Percentiles rank a stretch among this genome's conserved stretches.
Evolutionary conservation across 2,888 invertebrate genomes (phyloP).

Genomic region (Agelastica alni): DNA sequence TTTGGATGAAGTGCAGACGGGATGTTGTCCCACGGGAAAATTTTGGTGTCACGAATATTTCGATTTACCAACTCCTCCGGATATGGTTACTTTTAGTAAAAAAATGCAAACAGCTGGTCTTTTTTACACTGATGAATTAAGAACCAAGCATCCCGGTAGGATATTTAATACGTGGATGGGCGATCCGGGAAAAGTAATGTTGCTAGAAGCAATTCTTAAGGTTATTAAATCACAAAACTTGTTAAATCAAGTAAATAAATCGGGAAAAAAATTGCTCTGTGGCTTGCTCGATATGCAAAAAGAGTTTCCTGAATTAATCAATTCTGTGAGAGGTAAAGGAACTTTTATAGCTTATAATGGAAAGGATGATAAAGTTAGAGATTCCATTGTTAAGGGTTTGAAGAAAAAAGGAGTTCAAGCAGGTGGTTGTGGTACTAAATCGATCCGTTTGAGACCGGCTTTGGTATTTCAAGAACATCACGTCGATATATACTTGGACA

Average conservation of each 20-base stretch:
- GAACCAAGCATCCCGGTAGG: constrained; percentile 78
- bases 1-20: constrained; percentile 98
- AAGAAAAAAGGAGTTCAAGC: constrained; percentile 78
- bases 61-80: constrained; percentile 81
- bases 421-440: constrained; percentile 76
- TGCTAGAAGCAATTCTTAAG: constrained; percentile 81
- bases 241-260: constrained; percentile 70
- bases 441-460: constrained; percentile 86
- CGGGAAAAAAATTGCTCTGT: constrained; percentile 69
- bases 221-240: constrained; percentile 82
- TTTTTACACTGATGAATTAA: constrained; percentile 77
- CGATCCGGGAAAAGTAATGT: constrained; percentile 89
- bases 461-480: constrained; percentile 85
- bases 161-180: constrained; percentile 99
- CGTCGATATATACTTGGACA: constrained; percentile 84
- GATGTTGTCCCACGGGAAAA: constrained; percentile 88
- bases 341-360: constrained; percentile 85
- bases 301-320: constrained; percentile 71
- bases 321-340: constrained; percentile 83
- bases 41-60: constrained; percentile 97
- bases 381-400: constrained; percentile 69
- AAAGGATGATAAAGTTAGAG: constrained; percentile 65
- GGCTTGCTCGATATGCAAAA: constrained; percentile 70
- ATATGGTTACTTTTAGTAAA: constrained; percentile 96
- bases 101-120: constrained; percentile 97